Conservation (phyloP, 2,888 invertebrate species). For the Pseudococcus viburni region DNA sequence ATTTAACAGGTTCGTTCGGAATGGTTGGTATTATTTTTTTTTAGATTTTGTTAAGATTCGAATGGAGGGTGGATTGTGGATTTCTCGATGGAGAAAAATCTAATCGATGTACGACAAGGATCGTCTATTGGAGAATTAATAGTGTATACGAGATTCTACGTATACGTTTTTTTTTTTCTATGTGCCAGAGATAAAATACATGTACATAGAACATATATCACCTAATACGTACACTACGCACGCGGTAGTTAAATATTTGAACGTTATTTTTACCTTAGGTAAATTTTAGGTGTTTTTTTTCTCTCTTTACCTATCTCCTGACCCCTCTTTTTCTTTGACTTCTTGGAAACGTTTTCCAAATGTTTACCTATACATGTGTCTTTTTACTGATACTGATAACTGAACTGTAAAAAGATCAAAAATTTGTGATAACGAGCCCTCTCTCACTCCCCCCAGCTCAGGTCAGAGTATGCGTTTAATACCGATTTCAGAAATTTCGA, state of each 20-base stretch:
- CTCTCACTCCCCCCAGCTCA: too few relatives aligned
- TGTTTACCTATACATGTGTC: constrained; percentile 9
- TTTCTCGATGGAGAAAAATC: background rate
- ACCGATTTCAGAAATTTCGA: too few relatives aligned
- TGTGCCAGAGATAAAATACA: constrained; percentile 17
- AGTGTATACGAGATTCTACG: background rate
- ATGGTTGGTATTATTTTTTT: too few relatives aligned
- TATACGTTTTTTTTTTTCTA: background rate
- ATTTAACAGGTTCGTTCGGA: constrained; percentile 5
- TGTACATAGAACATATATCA: background rate
- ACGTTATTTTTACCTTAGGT: background rate
- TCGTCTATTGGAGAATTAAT: constrained; percentile 14
- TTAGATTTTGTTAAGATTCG: background rate
- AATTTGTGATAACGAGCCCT: background rate
- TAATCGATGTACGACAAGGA: constrained; percentile 14
- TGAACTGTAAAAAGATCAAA: constrained; percentile 16
- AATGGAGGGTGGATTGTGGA: background rate
- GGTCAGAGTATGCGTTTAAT: too few relatives aligned
- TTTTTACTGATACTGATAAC: constrained; percentile 23
- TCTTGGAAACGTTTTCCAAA: background rate
- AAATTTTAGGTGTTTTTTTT: background rate
- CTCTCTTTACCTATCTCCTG: background rate
- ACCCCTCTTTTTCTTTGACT: background rate
- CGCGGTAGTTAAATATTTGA: constrained; percentile 37
- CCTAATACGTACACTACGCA: background rate